phyloP scores from a whole-genome alignment of 2,888 invertebrate species.

The Drosophila maculinotata region DNA sequence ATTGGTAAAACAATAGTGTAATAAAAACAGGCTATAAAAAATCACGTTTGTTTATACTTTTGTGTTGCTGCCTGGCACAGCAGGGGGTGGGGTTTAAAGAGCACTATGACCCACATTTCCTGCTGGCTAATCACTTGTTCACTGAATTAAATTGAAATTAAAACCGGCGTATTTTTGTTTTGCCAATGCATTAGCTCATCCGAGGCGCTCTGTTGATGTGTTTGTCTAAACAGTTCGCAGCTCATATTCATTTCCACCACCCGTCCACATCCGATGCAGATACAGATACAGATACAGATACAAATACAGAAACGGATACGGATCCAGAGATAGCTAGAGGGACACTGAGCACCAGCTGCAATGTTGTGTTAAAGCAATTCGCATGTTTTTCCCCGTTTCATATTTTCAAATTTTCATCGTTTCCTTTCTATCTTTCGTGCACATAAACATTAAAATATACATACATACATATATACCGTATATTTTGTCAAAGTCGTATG shows the following conservation, averaged over 20 bases:
- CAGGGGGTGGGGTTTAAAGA: slow-evolving; percentile 1
- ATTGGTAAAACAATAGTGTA: slow-evolving; percentile 37
- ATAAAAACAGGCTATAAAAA: slow-evolving; percentile 35
- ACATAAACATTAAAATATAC: slow-evolving; percentile 4
- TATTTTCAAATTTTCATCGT: slow-evolving; percentile 30
- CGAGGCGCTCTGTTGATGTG: slow-evolving; percentile 32
- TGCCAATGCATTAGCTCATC: slow-evolving; percentile 60
- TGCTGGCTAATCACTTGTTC: slow-evolving; percentile 45
- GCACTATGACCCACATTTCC: slow-evolving; percentile 55
- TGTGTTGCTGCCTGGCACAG: neutral
- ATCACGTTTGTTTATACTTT: slow-evolving; percentile 15
- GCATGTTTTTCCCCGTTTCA: slow-evolving; percentile 51
- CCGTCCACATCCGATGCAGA: slow-evolving; percentile 10
- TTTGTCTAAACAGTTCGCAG: slow-evolving; percentile 49
- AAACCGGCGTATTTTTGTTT: slow-evolving; percentile 55
- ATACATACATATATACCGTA: slow-evolving; percentile 19
- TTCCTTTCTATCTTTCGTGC: slow-evolving; percentile 21
- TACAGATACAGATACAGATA: slow-evolving; percentile 8
- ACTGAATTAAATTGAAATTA: slow-evolving; percentile 66
- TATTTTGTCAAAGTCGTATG: slow-evolving; percentile 62
- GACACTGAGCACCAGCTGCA: slow-evolving; percentile 57
- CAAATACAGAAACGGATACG: neutral
- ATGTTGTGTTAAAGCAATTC: slow-evolving; percentile 63
- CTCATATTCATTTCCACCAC: slow-evolving; percentile 46
- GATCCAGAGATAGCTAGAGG: slow-evolving; percentile 9